Evolutionary conservation across 2,113 vertebrate genomes (phyloP), one percentile per base, ranked within the genome.

Genomic region (Rhea americana): DNA sequence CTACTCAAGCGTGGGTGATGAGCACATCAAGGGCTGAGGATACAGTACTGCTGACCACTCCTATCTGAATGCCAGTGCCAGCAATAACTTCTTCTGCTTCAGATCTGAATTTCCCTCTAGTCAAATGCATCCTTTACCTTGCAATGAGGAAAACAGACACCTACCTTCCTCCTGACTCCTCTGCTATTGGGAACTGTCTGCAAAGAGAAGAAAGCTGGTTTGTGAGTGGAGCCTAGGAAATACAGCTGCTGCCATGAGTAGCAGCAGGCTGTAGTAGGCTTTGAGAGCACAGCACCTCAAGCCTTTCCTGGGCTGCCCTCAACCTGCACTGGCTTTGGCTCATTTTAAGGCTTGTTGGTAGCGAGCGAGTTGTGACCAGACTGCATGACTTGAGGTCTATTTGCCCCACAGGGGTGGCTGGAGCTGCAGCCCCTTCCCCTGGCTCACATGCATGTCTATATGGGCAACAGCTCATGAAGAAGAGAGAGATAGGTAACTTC

Each of bases 401-500:
- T 28, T 58, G 30, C 55, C 17, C 55, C 30, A 6, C 55, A 58
- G 30, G 15, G 55, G 16, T 32, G 30, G 30, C 30, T 8, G 8
- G 45, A 7, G 45, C 16, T 58, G 28, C 55, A 58, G 30, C 28
- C 8, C 28, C 55, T 58, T 58, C 18, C 16, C 30, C 28, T 11
- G 28, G 55, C 5, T 65, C 73, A 24, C 9, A 21, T 2, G 13
- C 3, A 7, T 5, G 5, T 3, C 6, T 17, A 35, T 67, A 22
- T 20, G n/a, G 15, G 19, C 14, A 84, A 4, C 17, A 77, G n/a
- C 7, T 86, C 76, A 11, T 59, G 59, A 43, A 21, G 28, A 61
- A 2, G 11, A 32, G 2, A 2, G 24, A 35, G 35, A 35, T 13
- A 66, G 3, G 14, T 53, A 26, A 6, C 1, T 56, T 19, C 35